Conservation (phyloP, 2,113 vertebrate genomes). For the Hyperopisus bebe region DNA sequence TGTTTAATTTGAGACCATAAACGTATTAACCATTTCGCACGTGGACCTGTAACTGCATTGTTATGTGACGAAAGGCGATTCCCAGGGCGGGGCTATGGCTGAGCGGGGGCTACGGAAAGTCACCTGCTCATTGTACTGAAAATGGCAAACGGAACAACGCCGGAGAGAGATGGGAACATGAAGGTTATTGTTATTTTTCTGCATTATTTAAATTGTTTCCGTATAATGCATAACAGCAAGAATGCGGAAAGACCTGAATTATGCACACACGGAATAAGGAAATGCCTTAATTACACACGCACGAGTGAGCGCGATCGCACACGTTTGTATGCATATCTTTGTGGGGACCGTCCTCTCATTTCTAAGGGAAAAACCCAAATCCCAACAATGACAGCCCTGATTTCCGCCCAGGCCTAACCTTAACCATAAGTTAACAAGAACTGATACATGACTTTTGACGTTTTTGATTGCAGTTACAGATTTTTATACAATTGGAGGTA, state of each 20-base stretch:
- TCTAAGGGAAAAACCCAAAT: neutral
- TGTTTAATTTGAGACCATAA: neutral
- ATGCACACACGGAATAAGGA: neutral
- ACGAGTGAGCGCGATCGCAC: neutral
- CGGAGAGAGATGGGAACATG: neutral
- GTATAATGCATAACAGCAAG: neutral
- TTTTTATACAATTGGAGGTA: neutral
- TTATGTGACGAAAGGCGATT: neutral
- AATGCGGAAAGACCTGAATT: neutral
- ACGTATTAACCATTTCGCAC: neutral
- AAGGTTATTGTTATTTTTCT: neutral
- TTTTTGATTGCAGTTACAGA: neutral
- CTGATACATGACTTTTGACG: neutral
- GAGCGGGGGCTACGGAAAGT: neutral
- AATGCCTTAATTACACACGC: neutral
- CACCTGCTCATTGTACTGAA: neutral
- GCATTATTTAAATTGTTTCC: neutral
- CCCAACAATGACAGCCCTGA: neutral
- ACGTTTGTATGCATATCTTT: neutral
- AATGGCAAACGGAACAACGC: neutral
- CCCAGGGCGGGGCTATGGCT: neutral
- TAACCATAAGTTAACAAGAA: neutral
- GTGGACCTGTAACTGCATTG: neutral
- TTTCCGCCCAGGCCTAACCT: neutral
- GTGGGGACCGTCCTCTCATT: neutral